Base-by-base conservation (phyloP, 2,888 invertebrate genomes). In the Drosophila mettleri region DNA sequence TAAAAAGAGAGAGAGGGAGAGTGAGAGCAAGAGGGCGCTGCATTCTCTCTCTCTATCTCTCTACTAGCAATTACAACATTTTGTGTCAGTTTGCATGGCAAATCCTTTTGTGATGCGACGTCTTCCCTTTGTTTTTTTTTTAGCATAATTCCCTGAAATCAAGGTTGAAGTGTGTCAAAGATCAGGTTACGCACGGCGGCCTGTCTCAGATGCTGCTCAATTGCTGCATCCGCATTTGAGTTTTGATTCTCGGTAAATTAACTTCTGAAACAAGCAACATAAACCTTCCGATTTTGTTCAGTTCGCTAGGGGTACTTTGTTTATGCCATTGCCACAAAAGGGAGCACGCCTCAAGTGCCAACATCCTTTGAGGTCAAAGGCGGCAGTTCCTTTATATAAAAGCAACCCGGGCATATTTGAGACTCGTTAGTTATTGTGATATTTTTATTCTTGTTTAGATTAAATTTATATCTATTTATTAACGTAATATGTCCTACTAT, bases 161-260 rank as follows among this genome's bases (percentile, higher is more conserved):
- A 88, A 86, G 73, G 86, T 80, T 78, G 86, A 78, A 86, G 80
- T 84, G 86, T 86, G 88, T 74, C 84, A 57, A 48, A 71, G 88
- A 88, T 86, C 88, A 76, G 84, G 86, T 86, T 86, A 84, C 86
- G 65, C 18, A 18, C 69, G 64, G 59, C 54, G 65, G 60, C 76
- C 49, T 65, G 59, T 83, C 64, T 88, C 61, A 71, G 80, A 81
- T 80, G 72, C 53, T 27, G 31, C 70, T 60, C 62, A 58, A 29
- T 49, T 46, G 48, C 24, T 27, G 76, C 61, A 53, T 78, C 72
- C 70, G 66, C 58, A 67, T 74, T 83, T 69, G 72, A 74, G 86
- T 71, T 69, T 86, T 88, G 88, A 88, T 86, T 86, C 88, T 86
- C 86, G 74, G 84, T 80, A 88, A 88, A 86, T 86, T 86, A 86